Base-by-base conservation (phyloP, 2,113 vertebrate species). In the Cinclus cinclus region DNA sequence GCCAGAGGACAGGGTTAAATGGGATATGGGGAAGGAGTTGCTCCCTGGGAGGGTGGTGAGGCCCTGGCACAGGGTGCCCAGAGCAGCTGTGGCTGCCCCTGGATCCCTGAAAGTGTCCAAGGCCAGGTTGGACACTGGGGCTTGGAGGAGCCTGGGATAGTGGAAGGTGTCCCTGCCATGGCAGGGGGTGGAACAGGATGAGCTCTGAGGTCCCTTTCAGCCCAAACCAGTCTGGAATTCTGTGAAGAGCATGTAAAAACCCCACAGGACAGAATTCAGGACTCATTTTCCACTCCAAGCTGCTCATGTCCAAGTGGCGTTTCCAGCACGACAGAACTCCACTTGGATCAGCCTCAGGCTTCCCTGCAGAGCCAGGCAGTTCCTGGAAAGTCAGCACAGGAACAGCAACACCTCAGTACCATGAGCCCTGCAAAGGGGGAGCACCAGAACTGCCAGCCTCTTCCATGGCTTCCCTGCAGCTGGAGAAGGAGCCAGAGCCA, bases 81-180 rank as follows among this genome's bases (percentile, higher is more conserved):
- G 69, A 75, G 69, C 9, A 75, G 62, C 62, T 89, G 87, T 10
- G 78, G 53, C 53, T 60, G 69, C 20, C 39, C 24, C 78, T n/a
- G 50, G 30, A 75, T 62, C 62, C 47, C 55, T 62, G 39, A 30
- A 0, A 68, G 62, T 62, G n/a, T 0, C 6, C 62, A 3, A 55
- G n/a, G 39, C 62, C 21, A 62, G 62, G 55, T 0, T 76, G 37
- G 44, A 28, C 0, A 0, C n/a, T n/a, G n/a, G 52, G 31, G 37
- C 37, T 88, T 5, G 39, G n/a, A 75, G 28, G 1, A 25, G 0
- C 16, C 30, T 68, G 70, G 16, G 16, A 21, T 0, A 21, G 11
- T 68, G 46, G n/a, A 0, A 60, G n/a, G 39, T 10, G 39, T 41
- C 39, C n/a, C 30, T 89, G 63, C 16, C 52, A 44, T 15, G 37